Base-by-base conservation (phyloP, 2,797 vertebrate species). In the Synaphobranchus kaupii region DNA sequence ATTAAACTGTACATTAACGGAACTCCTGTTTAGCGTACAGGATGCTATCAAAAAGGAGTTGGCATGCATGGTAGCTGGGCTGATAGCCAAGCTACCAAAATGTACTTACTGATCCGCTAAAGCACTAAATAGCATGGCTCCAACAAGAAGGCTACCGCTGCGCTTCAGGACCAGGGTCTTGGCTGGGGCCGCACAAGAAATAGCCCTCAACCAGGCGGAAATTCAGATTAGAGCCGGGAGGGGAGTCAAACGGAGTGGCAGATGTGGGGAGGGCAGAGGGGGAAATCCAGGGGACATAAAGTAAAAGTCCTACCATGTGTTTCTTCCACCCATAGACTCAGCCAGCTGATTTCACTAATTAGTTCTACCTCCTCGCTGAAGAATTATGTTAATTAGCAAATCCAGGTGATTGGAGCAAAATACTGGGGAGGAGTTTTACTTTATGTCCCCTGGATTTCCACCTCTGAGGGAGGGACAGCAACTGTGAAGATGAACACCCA, bases 71-170 rank as follows among this genome's bases (percentile, higher is more conserved):
- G 3, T 68, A 25, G 47, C 50, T 31, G 20, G 3, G 82, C 10
- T 0, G 17, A 0, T 66, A 25, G 50, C 90, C 63, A 54, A 22
- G 89, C 91, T 85, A 39, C 39, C 39, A 39, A 39, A 39, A 39
- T 2, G 39, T 92, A 95, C 95, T 93, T 92, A 95, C 95, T 93
- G 95, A 89, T 95, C 95, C 83, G 95, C 93, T 84, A 95, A 89
- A 86, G 87, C 81, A 17, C 95, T 95, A 86, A 94, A 95, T 66
- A 93, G 47, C 80, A 91, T 28, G 0, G 95, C 93, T 34, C 95
- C 95, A 17, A 94, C 91, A 9, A 95, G 92, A 48, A 76, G 85
- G 71, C 39, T 86, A 68, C 76, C 25, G 4, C 6, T 85, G 34
- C 56, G 71, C 39, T 86, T 48, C 68, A 44, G 82, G 58, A 50